These are phyloP conservation scores for Mus minutoides DNA, from an alignment of 2,797 vertebrate genomes.

Conservation along the genomic window DNA sequence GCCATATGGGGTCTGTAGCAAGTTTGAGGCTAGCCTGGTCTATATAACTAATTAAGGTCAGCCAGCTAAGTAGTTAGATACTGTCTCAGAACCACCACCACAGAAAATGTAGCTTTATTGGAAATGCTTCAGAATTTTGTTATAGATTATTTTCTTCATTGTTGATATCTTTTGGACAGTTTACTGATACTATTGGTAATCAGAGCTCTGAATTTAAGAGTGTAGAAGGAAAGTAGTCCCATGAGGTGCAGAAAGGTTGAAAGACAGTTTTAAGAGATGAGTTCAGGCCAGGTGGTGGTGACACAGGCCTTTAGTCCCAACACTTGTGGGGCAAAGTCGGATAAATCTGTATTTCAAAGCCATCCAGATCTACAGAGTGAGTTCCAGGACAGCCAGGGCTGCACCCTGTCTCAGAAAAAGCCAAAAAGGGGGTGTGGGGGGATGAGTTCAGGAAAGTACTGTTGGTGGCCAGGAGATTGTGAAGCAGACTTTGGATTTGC, in stretches of 20 bases:
- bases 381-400: neutral
- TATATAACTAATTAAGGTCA: neutral
- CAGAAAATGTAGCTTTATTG: neutral
- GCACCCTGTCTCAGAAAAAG: neutral
- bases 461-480: neutral
- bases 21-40: neutral
- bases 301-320: neutral
- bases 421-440: neutral
- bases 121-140: constrained; percentile 3
- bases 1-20: neutral
- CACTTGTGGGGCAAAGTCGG: neutral
- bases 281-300: neutral
- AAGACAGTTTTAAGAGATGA: neutral
- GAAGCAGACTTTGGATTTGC: constrained; percentile 20
- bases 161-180: constrained; percentile 10
- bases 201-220: constrained; percentile 11
- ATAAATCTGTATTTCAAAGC: neutral
- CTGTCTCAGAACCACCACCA: neutral
- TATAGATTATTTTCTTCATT: neutral
- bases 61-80: neutral
- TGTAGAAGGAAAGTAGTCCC: neutral
- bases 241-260: neutral
- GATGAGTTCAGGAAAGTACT: neutral
- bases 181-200: neutral
- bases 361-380: too few species aligned